Evolutionary conservation across 2,797 vertebrate species (phyloP), one percentile per base, ranked within the genome.

Genomic region (Uromys caudimaculatus): DNA sequence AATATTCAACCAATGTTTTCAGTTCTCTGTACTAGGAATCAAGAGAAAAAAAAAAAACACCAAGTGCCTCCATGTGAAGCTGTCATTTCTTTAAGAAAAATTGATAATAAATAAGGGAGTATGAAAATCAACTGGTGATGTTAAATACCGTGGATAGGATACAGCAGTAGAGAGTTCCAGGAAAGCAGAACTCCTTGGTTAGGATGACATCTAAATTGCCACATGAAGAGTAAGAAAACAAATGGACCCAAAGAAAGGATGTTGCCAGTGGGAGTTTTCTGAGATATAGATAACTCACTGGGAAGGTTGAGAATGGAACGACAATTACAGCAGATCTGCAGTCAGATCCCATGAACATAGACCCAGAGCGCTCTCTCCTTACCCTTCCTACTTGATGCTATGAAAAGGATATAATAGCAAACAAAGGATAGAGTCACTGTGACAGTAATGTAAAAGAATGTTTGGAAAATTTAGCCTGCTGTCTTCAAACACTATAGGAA

Each of bases 341-440:
- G 24, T 95, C 60, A 91, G 52, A 85, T 27, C 60, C 54, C 54
- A 69, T 85, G 58, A 77, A 75, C 62, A 38, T 50, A 94, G 90
- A 90, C 41, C 47, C 24, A 56, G 24, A 29, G 6, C 10, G n/a
- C 71, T 29, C 35, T 56, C n/a, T 29, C 2, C 16, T 81, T 73
- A 52, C 10, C 35, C 16, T 78, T 44, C 32, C 95, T 13, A 41
- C 29, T 13, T 47, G 56, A 27, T 47, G 16, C 16, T 73, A 24
- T 76, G 69, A 89, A 93, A 73, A 90, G 56, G 35, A n/a, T 77
- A 67, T 67, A 75, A 58, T 78, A 67, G 77, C 2, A 12, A 1
- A 73, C 16, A 64, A 32, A 71, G 60, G 47, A 67, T 1, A 73
- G 13, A 71, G 29, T 54, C 52, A n/a, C 64, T 24, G 6, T 44